Base-by-base conservation (phyloP, 1,140 invertebrate species). In the Chionoecetes opilio region DNA sequence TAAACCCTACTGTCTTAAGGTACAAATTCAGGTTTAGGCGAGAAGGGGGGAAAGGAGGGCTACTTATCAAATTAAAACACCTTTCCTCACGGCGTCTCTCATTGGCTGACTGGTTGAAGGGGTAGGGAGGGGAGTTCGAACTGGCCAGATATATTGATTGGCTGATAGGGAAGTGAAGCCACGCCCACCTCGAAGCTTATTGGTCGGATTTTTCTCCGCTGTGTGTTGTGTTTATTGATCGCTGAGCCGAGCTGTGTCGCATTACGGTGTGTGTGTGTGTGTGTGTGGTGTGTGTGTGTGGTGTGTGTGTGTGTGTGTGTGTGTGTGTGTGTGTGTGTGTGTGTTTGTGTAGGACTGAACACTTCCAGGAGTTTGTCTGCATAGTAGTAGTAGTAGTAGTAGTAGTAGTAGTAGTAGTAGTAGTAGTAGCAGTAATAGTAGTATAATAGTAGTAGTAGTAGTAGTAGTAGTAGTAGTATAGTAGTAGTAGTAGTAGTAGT, bases 151-250 rank as follows among this genome's bases (percentile, higher is more conserved):
- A 88, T 93, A 95, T 95, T 95, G 94, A 95, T 95, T 95, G 90
- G 94, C 84, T 88, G 94, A 91, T 75, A 82, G 92, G 82, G 94
- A 94, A 95, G 82, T 46, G 31, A 46, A 63, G 84, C 94, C 90
- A 46, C 94, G 94, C 94, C 94, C 94, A 92, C 94, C 37, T 26
- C 82, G 32, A 5, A 35, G 17, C 94, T 95, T 95, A 95, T 95
- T 95, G 94, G 94, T 32, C 91, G 53, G 86, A 92, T 88, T 92
- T 95, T 95, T 92, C 82, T 34, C 87, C 53, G 37, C 35, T 90
- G 86, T 89, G 86, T 89, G 87, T 94, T 88, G 93, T 85, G 82
- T 63, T 41, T 95, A 95, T 95, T 95, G 94, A 95, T 95, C 82
- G 41, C 53, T 35, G 84, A n/a, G 37, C 87, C 41, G 34, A 34